Percentiles rank a stretch among this genome's conserved stretches.
Evolutionary conservation across 2,113 vertebrate genomes (phyloP).

Genomic region (Ptilorrhoa leucosticta): DNA sequence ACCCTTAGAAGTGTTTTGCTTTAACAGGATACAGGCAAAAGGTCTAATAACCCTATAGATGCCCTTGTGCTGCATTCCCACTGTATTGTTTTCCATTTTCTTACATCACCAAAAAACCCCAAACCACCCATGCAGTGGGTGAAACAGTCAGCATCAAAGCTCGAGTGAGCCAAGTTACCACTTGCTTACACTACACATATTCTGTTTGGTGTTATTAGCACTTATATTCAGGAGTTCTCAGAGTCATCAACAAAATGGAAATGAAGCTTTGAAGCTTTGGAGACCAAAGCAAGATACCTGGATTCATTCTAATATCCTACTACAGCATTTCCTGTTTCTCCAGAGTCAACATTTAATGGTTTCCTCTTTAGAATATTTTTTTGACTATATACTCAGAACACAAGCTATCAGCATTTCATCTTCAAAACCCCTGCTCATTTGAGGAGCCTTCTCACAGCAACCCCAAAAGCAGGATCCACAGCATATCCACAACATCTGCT

Average conservation of each 20-base stretch:
- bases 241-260: slow-evolving; percentile 44
- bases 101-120: not conserved
- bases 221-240: slow-evolving; percentile 14
- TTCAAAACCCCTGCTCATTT: not conserved
- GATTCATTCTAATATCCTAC: not conserved
- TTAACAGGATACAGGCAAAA: not conserved
- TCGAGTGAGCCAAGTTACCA: not conserved
- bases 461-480: not conserved
- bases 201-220: not conserved
- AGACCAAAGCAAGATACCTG: slow-evolving; percentile 48
- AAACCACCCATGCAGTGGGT: not conserved
- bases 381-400: not conserved
- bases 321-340: slow-evolving; percentile 42
- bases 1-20: not conserved
- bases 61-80: not conserved
- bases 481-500: not conserved
- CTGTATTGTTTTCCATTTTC: not conserved
- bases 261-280: slow-evolving; percentile 27
- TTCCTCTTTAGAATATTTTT: slow-evolving; percentile 29
- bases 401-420: not conserved
- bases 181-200: not conserved
- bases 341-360: not conserved
- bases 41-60: fast-evolving
- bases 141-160: not conserved
- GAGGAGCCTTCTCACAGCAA: not conserved